phyloP scores from a whole-genome alignment of 2,797 vertebrate genomes.

The Amphiprion clarkii region DNA sequence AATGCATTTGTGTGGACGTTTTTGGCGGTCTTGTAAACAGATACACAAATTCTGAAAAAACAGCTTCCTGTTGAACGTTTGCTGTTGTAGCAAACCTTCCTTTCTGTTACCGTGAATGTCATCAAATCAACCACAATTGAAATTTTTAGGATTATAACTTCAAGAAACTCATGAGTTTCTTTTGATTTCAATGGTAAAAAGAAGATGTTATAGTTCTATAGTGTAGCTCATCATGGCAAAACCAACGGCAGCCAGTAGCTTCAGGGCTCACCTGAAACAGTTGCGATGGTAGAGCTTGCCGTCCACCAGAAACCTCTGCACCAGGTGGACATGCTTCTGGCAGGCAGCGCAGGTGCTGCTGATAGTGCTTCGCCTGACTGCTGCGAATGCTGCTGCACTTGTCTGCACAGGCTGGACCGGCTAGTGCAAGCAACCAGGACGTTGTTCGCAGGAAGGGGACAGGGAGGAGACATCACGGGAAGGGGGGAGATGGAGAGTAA shows the following conservation, averaged over 20 bases:
- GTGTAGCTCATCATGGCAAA: neutral
- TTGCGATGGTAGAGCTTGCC: conserved; percentile 97
- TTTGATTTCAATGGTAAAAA: neutral
- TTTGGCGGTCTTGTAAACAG: too few species aligned
- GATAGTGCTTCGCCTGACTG: conserved; percentile 79
- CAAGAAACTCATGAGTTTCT: neutral
- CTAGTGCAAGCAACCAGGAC: conserved; percentile 39
- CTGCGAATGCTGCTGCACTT: conserved; percentile 64
- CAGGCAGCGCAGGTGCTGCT: conserved; percentile 91
- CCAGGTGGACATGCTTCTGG: conserved; percentile 94
- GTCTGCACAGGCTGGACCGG: conserved; percentile 42
- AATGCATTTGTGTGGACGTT: too few species aligned
- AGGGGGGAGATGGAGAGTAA: conserved; percentile 60
- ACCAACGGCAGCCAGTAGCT: neutral
- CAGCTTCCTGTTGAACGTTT: neutral
- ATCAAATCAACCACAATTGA: neutral
- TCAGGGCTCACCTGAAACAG: conserved; percentile 93
- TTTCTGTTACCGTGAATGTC: neutral
- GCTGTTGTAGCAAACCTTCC: neutral
- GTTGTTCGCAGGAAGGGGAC: conserved; percentile 36
- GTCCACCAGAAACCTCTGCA: conserved; percentile 94
- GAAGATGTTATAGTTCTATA: neutral
- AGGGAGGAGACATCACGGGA: conserved; percentile 52
- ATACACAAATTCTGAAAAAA: too few species aligned
- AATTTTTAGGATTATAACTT: neutral